phyloP scores from a whole-genome alignment of 2,888 invertebrate species.

The Pollenia amentaria region DNA sequence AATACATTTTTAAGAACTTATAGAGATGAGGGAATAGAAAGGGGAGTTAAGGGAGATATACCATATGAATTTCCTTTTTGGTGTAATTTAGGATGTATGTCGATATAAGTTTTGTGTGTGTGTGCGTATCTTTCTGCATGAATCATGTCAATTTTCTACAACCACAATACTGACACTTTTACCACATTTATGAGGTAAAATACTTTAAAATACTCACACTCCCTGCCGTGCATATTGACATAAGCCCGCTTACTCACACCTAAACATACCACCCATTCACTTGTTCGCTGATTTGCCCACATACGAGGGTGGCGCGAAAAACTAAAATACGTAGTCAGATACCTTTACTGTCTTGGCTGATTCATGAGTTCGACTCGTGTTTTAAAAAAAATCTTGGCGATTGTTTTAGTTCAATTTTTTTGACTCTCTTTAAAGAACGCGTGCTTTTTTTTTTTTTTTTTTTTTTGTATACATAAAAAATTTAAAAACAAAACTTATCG shows the following conservation, averaged over 20 bases:
- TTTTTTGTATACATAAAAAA: no score
- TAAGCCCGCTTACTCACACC: neutral
- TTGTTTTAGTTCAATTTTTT: no score
- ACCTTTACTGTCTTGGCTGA: no score
- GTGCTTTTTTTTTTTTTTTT: no score
- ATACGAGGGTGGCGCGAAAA: neutral
- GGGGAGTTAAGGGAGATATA: neutral
- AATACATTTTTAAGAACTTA: constrained; percentile 58
- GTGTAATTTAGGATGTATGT: constrained; percentile 6
- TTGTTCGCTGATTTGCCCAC: neutral
- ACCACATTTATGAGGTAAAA: constrained; percentile 63
- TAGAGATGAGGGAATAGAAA: neutral
- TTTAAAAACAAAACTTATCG: no score
- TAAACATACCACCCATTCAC: neutral
- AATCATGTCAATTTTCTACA: constrained; percentile 63
- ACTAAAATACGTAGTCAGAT: neutral
- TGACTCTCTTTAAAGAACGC: no score
- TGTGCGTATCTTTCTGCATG: constrained; percentile 7
- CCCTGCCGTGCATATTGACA: neutral
- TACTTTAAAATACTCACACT: constrained; percentile 44
- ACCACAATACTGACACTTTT: constrained; percentile 66
- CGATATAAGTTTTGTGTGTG: neutral
- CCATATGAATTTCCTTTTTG: constrained; percentile 12
- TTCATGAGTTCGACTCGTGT: no score
- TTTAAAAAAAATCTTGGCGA: no score